phyloP scores from a whole-genome alignment of 2,888 invertebrate genomes.

The Dendrolimus pini region DNA sequence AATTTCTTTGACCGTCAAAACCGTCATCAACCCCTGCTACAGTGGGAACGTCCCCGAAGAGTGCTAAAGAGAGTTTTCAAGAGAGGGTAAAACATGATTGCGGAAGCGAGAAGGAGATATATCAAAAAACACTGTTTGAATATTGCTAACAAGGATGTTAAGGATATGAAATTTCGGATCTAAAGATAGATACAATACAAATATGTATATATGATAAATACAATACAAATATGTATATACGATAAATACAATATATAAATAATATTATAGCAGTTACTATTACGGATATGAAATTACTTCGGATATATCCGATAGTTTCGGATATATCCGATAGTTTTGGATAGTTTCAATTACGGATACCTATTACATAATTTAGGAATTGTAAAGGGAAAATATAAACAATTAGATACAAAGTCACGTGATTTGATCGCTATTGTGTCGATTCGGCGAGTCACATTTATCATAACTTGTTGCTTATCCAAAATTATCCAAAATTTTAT shows the following conservation, averaged over 20 bases:
- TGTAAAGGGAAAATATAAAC: not conserved
- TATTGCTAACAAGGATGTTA: conserved; percentile 15
- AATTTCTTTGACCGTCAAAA: too few species aligned
- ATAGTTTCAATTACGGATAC: not conserved
- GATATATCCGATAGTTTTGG: not conserved
- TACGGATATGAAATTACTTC: not conserved
- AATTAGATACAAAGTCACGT: not conserved
- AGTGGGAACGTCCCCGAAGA: conserved; percentile 68
- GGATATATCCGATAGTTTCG: not conserved
- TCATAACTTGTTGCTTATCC: not conserved
- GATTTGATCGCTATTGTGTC: not conserved
- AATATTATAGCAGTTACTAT: not conserved
- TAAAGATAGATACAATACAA: too few species aligned
- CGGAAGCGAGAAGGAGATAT: conserved; percentile 85
- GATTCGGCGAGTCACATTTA: not conserved
- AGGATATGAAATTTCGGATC: too few species aligned
- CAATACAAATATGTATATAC: too few species aligned
- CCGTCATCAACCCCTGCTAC: conserved; percentile 27
- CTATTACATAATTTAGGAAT: not conserved
- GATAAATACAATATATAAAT: too few species aligned
- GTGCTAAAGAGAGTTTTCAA: conserved; percentile 82
- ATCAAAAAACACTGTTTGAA: conserved; percentile 84
- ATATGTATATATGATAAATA: too few species aligned
- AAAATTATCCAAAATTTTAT: not conserved
- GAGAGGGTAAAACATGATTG: conserved; percentile 85